phyloP scores from a whole-genome alignment of 2,888 invertebrate species.

The Tetramorium bicarinatum region DNA sequence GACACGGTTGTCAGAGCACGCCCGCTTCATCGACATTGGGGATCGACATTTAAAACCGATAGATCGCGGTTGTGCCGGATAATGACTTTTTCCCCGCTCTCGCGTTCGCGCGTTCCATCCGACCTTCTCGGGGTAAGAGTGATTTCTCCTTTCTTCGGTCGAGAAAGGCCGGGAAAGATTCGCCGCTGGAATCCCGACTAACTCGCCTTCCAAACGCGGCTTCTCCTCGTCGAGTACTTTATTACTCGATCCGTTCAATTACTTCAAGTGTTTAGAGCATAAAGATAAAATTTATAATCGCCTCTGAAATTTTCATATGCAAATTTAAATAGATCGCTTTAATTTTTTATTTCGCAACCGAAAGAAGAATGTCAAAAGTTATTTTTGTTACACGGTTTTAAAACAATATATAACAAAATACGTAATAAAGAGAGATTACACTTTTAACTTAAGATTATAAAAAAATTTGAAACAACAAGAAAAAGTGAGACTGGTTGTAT shows the following conservation, averaged over 20 bases:
- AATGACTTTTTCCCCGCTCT: slow-evolving; percentile 57
- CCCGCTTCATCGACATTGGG: slow-evolving; percentile 9
- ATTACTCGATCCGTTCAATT: background rate
- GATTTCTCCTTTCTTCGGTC: slow-evolving; percentile 75
- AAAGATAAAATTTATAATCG: background rate
- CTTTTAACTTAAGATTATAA: background rate
- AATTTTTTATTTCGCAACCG: background rate
- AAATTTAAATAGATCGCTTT: background rate
- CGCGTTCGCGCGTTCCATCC: slow-evolving; percentile 18
- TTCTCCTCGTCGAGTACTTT: slow-evolving; percentile 34
- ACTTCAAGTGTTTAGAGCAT: background rate
- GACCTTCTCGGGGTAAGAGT: slow-evolving; percentile 67
- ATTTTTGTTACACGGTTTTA: background rate
- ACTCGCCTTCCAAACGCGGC: slow-evolving; percentile 48
- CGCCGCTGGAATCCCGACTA: slow-evolving; percentile 64
- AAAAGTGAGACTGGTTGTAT: background rate
- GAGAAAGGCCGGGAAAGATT: slow-evolving; percentile 50
- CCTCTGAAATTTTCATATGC: background rate
- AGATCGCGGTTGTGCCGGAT: slow-evolving; percentile 34
- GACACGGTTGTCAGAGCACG: background rate
- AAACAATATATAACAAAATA: background rate
- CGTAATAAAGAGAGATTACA: background rate
- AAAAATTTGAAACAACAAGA: background rate
- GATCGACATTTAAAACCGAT: slow-evolving; percentile 8
- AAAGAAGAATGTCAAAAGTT: background rate